Base-by-base conservation (phyloP, 2,113 vertebrate genomes). In the Nyctereutes procyonoides region DNA sequence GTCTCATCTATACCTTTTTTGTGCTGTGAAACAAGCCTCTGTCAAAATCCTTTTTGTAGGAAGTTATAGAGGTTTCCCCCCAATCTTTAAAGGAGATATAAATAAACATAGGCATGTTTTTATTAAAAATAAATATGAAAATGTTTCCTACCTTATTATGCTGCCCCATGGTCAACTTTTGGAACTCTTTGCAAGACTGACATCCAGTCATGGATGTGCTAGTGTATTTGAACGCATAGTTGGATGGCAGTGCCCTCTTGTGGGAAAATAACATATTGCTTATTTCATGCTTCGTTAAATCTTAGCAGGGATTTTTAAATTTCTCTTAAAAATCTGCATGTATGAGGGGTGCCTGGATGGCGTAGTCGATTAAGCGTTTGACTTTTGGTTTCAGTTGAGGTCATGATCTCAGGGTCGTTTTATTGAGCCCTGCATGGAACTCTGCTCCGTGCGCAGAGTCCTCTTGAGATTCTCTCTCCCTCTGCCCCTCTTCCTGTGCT, bases 211-310 rank as follows among this genome's bases (percentile, higher is more conserved):
- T 28, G 35, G 56, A 24, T 3, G 1, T 14, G 69, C 32, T 0
- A 14, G 3, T 17, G 1, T 35, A 10, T 51, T 91, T 43, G 76
- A 74, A 95, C 82, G 43, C 56, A 8, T 9, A 38, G 67, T 85
- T 97, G 53, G 51, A 24, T 76, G 93, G 74, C 76, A 96, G 97
- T 88, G 97, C 97, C 98, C 98, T 96, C 98, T 96, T 92, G 97
- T 60, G 91, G 97, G 28, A 28, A 71, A 88, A 58, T 26, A 65
- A 7, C 60, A 28, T 43, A 77, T 15, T 85, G 93, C 76, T 77
- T 89, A 58, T 65, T 94, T 73, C 51, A 2, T 86, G 81, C 83
- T 60, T 86, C 32, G 19, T 89, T 86, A 83, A 82, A 38, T 92
- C 76, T 83, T 69, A 85, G 63, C 30, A 63, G 38, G 26, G 67